Base-by-base conservation (phyloP, 2,888 invertebrate genomes). In the Epistrophe grossulariae region DNA sequence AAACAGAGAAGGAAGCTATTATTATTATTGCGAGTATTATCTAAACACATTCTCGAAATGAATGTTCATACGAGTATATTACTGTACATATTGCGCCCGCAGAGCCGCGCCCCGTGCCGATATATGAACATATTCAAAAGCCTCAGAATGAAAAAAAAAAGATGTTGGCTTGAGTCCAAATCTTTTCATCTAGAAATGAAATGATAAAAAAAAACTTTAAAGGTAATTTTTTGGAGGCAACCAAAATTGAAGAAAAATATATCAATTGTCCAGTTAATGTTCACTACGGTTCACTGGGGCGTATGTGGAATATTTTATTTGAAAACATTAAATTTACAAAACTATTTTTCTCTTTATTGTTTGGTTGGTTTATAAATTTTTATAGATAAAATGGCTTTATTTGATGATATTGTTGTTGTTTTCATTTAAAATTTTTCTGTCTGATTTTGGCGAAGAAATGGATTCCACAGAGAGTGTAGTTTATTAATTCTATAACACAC, bases 11-110 rank as follows among this genome's bases (percentile, higher is more conserved):
- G 35, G 43, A 68, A 74, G 68, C 62, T 74, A 62, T 60, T 79
- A 79, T 83, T 79, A 74, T 79, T 55, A 55, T 55, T 55, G 31
- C 55, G 28, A 55, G 55, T 79, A 79, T 38, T 60, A 38, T 83
- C 73, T 83, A 83, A 83, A 83, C 83, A 83, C 43, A 70, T 83
- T 83, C 55, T 62, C 55, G 50, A 66, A 60, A 60, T 55, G 28
- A 31, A 55, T 55, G 55, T 55, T 55, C 28, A 52, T 52, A 52
- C 52, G 9, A 55, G 15, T 55, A 52, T 52, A 50, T 2, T 11
- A 50, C 10, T 10, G 1, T 10, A 52, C 24, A 52, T 24, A 24
- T 28, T 24, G 5, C 24, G 6, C n/a, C 45, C 40, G 24, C 24
- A 24, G 24, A 24, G 24, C 24, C 15, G 5, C 35, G 7, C 35